Base-by-base conservation (phyloP, 1,140 invertebrate genomes). In the Probaryconus sp. region DNA sequence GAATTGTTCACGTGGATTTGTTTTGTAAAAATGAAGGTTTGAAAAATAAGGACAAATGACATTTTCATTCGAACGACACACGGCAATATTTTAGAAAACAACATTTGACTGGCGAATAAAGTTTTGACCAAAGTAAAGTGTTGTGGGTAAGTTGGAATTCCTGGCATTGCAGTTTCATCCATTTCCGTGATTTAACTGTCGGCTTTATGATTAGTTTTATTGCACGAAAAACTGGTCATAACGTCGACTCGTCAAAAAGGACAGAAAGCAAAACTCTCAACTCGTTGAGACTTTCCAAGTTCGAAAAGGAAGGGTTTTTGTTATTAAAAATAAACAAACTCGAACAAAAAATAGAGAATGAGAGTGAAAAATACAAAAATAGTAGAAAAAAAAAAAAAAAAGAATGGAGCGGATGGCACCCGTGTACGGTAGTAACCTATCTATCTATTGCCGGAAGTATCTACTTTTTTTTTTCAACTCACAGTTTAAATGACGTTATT, bases 151-250 rank as follows among this genome's bases (percentile, higher is more conserved):
- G 40, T 17, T 37, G 26, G 42, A 58, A 60, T 58, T 69, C 28
- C 47, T 26, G 21, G 38, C 48, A 18, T 28, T 47, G 33, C 11
- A 24, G 47, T 26, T 43, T 38, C 24, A 45, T 55, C 31, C 48
- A 24, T 43, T 48, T 24, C 24, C 40, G 37, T 63, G 50, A 58
- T 53, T 64, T 48, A 56, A 71, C 50, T 45, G 56, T 56, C 68
- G 68, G 55, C 68, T 71, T 71, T 71, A 71, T 40, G 68, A 71
- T 71, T 58, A 48, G 67, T 71, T 71, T 63, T 63, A 63, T 50
- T 48, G 50, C 50, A 38, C 37, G 50, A 71, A 71, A 71, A 71
- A 63, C 51, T 64, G 40, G 35, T 30, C 58, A 14, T 64, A 63
- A 63, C 26, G 11, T 24, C 50, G 21, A 10, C 3, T 38, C 21